Evolutionary conservation across 2,113 vertebrate genomes (phyloP), one percentile per base, ranked within the genome.

Genomic region (Lagenorhynchus albirostris): DNA sequence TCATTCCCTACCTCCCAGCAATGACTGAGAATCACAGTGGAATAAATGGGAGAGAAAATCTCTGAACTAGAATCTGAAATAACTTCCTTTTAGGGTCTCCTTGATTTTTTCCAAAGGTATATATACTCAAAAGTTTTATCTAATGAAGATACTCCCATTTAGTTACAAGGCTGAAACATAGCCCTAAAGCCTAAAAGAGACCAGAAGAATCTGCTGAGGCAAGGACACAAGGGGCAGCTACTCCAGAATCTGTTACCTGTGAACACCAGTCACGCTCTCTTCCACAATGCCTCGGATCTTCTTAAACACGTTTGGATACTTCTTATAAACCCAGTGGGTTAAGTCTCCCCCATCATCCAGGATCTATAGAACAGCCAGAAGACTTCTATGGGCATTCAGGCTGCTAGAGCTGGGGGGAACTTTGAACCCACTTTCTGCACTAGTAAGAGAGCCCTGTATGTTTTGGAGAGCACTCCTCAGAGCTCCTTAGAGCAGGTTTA

Each of bases 281-380:
- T 99, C 99, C 95, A 99, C 99, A 14, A 99, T 99, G 92, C 99
- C 99, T 90, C 99, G 99, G 95, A 99, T 99, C 98, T 99, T 99
- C 99, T 99, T 99, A 98, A 99, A 99, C 84, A 99, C 99, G 9
- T 99, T 99, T 97, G 99, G 99, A 93, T 99, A 99, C 98, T 99
- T 99, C 98, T 99, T 99, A 98, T 99, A 99, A 94, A 99, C 99
- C 99, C 99, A 99, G 84, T 99, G 99, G 97, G 99, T 99, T 98
- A 99, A 98, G 98, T 99, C 99, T 92, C 99, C 99, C 3, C 99
- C 99, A 23, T 99, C 99, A 84, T 99, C 99, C 98, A 99, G 98
- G 98, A 99, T 99, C 99, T 99, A 97, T 15, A 91, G 92, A 97
- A 97, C 58, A 97, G 93, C 96, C 95, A 98, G 97, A 97, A 92